A percentile compares a stretch with the other conserved stretches of the same genome.
Conservation (phyloP, 2,797 vertebrate species). For the Trachurus trachurus region DNA sequence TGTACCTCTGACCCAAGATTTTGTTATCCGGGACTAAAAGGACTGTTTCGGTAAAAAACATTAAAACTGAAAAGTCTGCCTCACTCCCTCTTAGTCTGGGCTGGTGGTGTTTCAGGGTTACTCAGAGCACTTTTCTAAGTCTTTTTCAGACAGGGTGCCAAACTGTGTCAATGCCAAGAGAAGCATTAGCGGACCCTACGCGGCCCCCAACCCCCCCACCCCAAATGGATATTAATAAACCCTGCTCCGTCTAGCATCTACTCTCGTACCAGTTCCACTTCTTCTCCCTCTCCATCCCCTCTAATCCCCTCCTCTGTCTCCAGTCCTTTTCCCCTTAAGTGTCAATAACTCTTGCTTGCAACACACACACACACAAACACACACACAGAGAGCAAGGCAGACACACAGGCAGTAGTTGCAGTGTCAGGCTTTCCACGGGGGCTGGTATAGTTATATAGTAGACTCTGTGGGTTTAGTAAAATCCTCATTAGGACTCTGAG, state of each 20-base stretch:
- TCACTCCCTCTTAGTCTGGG: conserved; percentile 32
- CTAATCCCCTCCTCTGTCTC: conserved; percentile 67
- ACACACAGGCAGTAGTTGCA: conserved; percentile 66
- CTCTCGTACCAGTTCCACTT: conserved; percentile 60
- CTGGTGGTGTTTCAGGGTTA: conserved; percentile 67
- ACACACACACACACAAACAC: conserved; percentile 34
- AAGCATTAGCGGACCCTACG: conserved; percentile 77
- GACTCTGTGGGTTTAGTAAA: conserved; percentile 82
- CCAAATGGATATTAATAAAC: conserved; percentile 84
- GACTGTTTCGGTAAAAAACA: conserved; percentile 27
- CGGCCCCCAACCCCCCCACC: conserved; percentile 34
- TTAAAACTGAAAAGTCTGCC: conserved; percentile 31
- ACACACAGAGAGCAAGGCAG: conserved; percentile 19
- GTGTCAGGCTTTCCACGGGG: conserved; percentile 78
- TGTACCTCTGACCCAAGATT: conserved; percentile 12
- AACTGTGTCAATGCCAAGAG: conserved; percentile 79
- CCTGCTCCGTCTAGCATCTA: conserved; percentile 63
- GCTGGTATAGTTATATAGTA: conserved; percentile 76
- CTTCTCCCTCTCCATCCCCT: conserved; percentile 57
- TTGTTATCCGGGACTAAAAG: conserved; percentile 35
- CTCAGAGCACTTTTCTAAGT: conserved; percentile 73
- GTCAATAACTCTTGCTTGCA: conserved; percentile 74
- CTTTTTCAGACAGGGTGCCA: conserved; percentile 73
- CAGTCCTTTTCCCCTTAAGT: conserved; percentile 72
- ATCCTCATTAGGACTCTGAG: conserved; percentile 80